Percentiles rank a stretch among this genome's conserved stretches.
Evolutionary conservation across 2,113 vertebrate genomes (phyloP).

Genomic region (Galemys pyrenaicus): DNA sequence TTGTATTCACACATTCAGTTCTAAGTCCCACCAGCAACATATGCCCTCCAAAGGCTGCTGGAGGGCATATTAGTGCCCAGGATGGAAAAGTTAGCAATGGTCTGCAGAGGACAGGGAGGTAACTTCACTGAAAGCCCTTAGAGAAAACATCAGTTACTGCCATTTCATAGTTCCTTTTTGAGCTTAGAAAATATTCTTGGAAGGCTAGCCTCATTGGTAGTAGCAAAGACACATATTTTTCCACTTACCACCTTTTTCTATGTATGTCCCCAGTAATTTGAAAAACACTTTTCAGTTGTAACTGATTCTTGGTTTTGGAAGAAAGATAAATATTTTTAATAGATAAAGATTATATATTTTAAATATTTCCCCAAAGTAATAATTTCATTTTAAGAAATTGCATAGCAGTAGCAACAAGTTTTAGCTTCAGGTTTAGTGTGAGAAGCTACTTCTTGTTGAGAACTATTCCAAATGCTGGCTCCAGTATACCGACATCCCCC

Average conservation of each 20-base stretch:
- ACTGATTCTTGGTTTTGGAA: constrained; percentile 74
- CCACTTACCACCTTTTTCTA: constrained; percentile 57
- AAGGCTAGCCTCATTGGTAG: constrained; percentile 29
- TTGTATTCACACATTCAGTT: constrained; percentile 17
- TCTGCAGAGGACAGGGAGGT: constrained; percentile 1
- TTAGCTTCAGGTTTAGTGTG: constrained; percentile 22
- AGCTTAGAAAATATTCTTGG: constrained; percentile 50
- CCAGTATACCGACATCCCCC: background rate
- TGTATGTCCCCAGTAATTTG: constrained; percentile 65
- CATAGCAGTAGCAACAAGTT: constrained; percentile 22
- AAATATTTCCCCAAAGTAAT: constrained; percentile 82
- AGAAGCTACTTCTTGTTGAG: constrained; percentile 31
- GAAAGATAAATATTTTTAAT: constrained; percentile 84
- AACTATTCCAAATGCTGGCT: background rate
- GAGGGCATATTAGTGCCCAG: background rate
- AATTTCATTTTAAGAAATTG: constrained; percentile 76
- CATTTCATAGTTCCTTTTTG: constrained; percentile 41
- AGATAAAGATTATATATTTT: constrained; percentile 87
- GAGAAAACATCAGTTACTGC: constrained; percentile 32
- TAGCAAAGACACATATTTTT: constrained; percentile 73
- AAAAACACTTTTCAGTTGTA: constrained; percentile 68
- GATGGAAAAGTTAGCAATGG: constrained; percentile 2
- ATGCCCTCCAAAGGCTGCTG: constrained; percentile 5
- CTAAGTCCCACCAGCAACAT: constrained; percentile 13
- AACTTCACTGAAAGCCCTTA: constrained; percentile 47